These are phyloP conservation scores for Coecobrya sp. DNA, from an alignment of 2,888 invertebrate species.

Conservation along the genomic window DNA sequence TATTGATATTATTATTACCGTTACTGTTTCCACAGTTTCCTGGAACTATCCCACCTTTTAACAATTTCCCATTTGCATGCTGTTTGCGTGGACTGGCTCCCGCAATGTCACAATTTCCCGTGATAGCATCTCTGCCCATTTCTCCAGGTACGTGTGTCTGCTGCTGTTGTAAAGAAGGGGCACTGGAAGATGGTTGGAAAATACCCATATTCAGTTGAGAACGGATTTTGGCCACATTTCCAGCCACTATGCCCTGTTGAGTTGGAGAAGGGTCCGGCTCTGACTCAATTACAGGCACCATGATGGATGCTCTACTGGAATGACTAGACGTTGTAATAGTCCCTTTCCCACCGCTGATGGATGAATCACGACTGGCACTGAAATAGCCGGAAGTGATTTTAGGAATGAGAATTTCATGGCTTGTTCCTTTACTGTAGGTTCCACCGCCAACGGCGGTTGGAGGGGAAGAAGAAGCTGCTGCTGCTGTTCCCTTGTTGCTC, in stretches of 20 bases:
- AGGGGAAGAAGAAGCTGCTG: conserved; percentile 2
- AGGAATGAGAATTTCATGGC: conserved; percentile 80
- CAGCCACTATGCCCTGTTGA: conserved; percentile 14
- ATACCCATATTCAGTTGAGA: conserved; percentile 70
- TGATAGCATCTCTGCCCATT: background rate
- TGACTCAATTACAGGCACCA: conserved; percentile 74
- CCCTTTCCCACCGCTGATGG: conserved; percentile 73
- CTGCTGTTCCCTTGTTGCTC: too few species aligned
- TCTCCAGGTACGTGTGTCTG: conserved; percentile 56
- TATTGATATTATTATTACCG: background rate
- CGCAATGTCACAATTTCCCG: background rate
- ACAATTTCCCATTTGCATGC: conserved; percentile 37
- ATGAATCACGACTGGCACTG: conserved; percentile 61
- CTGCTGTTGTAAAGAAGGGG: background rate
- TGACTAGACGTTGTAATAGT: conserved; percentile 78
- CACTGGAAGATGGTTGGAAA: conserved; percentile 56
- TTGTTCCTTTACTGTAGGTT: conserved; percentile 83
- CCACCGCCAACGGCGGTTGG: conserved; percentile 69
- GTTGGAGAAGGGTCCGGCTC: conserved; percentile 17
- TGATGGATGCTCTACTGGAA: conserved; percentile 74
- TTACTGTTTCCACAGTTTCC: background rate
- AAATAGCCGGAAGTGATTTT: conserved; percentile 73
- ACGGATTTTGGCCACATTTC: conserved; percentile 53
- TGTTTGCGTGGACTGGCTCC: background rate
- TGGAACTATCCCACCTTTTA: background rate